Evolutionary conservation across 1,140 invertebrate species (phyloP), one percentile per base, ranked within the genome.

Genomic region (Pygmarrhopalites habei): DNA sequence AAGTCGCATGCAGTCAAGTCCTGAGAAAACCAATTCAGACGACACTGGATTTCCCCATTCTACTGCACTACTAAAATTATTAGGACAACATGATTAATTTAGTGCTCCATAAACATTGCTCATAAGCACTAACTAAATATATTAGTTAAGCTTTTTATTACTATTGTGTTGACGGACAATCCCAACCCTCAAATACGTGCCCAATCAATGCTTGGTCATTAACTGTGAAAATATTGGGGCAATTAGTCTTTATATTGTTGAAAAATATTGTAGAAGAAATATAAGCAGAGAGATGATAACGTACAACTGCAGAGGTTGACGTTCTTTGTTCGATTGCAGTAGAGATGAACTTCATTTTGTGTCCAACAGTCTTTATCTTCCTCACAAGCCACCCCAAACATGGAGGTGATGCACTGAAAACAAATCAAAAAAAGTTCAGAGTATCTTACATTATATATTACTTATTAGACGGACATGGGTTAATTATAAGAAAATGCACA

Each of bases 351-450:
- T 39, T 69, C 67, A 2, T 63, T 21, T 17, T 58, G 28, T 32
- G 39, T 17, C 7, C 30, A 35, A 28, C 67, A 69, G 30, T 69
- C 67, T 30, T 46, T 4, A 32, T 69, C 43, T 2, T 35, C 21
- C 15, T 21, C 21, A 51, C 64, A 69, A 26, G 56, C 5, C 23
- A 17, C 32, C 32, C 64, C 67, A 25, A 65, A 17, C 49, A 60
- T 65, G 0, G 67, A 60, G 30, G 60, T 59, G 23, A 69, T 65
- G 29, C 67, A 69, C 67, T 65, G 57, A n/a, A 62, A 64, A 51
- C 23, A 55, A n/a, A 49, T 51, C 19, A 39, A 30, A 39, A 7
- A 28, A 2, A 60, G n/a, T n/a, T n/a, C n/a, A n/a, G n/a, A n/a
- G n/a, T n/a, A n/a, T n/a, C n/a, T n/a, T n/a, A n/a, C n/a, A n/a